Base-by-base conservation (phyloP, 2,888 invertebrate genomes). In the Uloborus plumipes region DNA sequence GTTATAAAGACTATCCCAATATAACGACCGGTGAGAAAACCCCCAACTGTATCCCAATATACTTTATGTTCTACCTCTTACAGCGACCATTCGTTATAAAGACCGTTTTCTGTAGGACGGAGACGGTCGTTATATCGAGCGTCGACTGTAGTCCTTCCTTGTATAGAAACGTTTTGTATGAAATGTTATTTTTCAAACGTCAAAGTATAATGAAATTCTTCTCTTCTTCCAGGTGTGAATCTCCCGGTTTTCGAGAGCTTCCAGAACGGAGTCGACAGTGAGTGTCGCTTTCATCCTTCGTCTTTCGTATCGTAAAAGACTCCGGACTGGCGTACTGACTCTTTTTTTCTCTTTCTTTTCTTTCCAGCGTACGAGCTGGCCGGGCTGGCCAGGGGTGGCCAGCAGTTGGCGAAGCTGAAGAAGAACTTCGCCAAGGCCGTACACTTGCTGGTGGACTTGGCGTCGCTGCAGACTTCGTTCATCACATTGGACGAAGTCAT, bases 401-500 rank as follows among this genome's bases (percentile, higher is more conserved):
- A 99, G 88, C 99, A 99, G 89, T 91, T 99, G 86, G 92, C 97
- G 58, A 97, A 97, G 90, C 91, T 99, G 88, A 99, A 99, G 92
- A 98, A 98, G 90, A 99, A 98, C 90, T 99, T 97, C 91, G 89
- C 89, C 58, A 95, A 94, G 87, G 99, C 99, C 31, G 94, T 99
- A 0, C 96, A 98, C 89, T 91, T 99, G 84, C 91, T 99, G 82
- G 98, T 99, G 0, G 97, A 99, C 89, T 91, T 99, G 88, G 99
- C 99, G 1, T 99, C 99, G 0, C 91, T 99, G 87, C 99, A 99
- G 90, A 99, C 99, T 0, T 97, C 98, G 2, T 99, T 99, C 88
- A 96, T 99, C 18, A 99, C 98, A 31, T 91, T 99, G 67, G 99
- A 99, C 90, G 99, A 99, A 90, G 99, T 98, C 73, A 99, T 99